Percentiles rank a stretch among this genome's conserved stretches.
These are phyloP conservation scores for Cephonodes hylas DNA, from an alignment of 2,888 invertebrate species.

Conservation along the genomic window DNA sequence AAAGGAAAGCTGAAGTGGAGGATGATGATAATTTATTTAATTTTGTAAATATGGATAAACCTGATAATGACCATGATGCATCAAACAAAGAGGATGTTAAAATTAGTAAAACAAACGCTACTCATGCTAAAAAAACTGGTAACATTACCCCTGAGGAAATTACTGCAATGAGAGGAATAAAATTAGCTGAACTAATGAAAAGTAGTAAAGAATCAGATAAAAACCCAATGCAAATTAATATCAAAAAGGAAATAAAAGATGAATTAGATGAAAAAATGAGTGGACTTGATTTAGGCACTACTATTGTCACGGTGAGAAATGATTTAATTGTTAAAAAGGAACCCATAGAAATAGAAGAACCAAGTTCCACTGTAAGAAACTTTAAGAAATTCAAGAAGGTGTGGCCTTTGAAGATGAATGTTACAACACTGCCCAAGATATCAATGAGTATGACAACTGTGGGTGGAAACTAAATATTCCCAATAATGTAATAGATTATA, in stretches of 20 bases:
- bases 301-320: constrained; percentile 53
- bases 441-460: constrained; percentile 28
- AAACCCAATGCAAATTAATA: constrained; percentile 22
- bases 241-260: constrained; percentile 54
- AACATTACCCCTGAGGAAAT: constrained; percentile 43
- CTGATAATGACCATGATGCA: constrained; percentile 32
- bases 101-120: constrained; percentile 18
- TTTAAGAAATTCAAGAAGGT: constrained; percentile 75
- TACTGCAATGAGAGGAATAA: constrained; percentile 56
- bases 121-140: constrained; percentile 21
- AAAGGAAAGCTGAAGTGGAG: constrained; percentile 51
- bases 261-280: constrained; percentile 60
- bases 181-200: constrained; percentile 60
- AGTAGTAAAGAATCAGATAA: constrained; percentile 32
- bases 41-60: constrained; percentile 50
- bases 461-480: not conserved
- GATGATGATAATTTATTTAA: constrained; percentile 67
- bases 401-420: constrained; percentile 67
- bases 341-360: constrained; percentile 38
- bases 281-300: constrained; percentile 59
- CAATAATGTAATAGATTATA: constrained; percentile 22
- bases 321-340: constrained; percentile 67
- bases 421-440: constrained; percentile 47
- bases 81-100: constrained; percentile 27
- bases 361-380: constrained; percentile 44